Percentiles rank a stretch among this genome's conserved stretches.
phyloP scores from a whole-genome alignment of 2,797 vertebrate species.

The Anguilla megastoma region DNA sequence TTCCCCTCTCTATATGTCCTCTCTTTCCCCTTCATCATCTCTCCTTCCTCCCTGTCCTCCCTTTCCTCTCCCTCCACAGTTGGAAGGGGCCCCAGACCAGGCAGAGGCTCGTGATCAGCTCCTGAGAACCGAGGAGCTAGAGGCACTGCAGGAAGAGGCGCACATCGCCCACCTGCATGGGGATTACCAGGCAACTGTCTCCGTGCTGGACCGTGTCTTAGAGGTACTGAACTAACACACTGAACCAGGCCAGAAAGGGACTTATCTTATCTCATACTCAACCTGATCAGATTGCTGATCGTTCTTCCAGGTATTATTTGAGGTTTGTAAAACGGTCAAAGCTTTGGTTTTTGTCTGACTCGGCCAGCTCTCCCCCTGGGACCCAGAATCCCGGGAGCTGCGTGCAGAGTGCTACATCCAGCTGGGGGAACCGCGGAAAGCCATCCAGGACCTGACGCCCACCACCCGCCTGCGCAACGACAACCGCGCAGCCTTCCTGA shows the following conservation, averaged over 20 bases:
- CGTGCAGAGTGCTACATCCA: conserved; percentile 78
- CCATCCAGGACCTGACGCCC: conserved; percentile 79
- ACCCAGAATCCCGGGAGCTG: conserved; percentile 77
- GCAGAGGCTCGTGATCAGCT: conserved; percentile 76
- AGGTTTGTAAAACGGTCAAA: neutral
- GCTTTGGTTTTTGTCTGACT: neutral
- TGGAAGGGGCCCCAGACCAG: conserved; percentile 69
- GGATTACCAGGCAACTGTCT: conserved; percentile 67
- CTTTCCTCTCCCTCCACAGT: conserved; percentile 51
- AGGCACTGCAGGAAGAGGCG: conserved; percentile 71
- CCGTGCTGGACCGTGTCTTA: conserved; percentile 71
- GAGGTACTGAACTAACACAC: conserved; percentile 62
- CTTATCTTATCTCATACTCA: neutral
- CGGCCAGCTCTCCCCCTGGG: conserved; percentile 78
- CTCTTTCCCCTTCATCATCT: neutral
- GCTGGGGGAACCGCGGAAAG: conserved; percentile 76
- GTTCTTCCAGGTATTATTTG: neutral
- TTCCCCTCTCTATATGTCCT: neutral
- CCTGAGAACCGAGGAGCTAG: conserved; percentile 65
- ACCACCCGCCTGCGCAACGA: conserved; percentile 77
- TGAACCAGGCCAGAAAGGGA: neutral
- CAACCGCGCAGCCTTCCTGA: conserved; percentile 79
- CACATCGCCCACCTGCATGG: conserved; percentile 66
- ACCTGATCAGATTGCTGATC: neutral
- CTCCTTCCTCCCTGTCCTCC: neutral